Evolutionary conservation across 2,797 vertebrate genomes (phyloP).

Genomic region (Spinus pinus): DNA sequence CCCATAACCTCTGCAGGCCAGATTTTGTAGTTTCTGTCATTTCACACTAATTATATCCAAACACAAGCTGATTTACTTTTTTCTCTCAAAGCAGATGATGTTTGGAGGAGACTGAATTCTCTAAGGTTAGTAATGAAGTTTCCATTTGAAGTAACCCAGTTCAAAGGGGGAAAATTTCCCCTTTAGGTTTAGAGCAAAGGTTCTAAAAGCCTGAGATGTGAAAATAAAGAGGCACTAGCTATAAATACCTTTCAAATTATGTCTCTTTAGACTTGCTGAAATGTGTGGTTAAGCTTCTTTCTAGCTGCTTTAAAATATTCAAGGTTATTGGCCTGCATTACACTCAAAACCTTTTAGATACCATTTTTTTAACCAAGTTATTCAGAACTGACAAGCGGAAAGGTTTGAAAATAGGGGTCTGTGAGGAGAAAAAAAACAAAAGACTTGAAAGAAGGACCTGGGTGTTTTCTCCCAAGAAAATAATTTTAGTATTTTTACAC

Average conservation of each 20-base stretch:
- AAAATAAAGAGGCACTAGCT: constrained; percentile 56
- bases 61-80: constrained; percentile 3
- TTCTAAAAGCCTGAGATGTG: constrained; percentile 64
- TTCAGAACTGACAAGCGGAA: constrained; percentile 4
- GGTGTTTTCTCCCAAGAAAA: not conserved
- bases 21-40: constrained; percentile 17
- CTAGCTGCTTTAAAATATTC: constrained; percentile 50
- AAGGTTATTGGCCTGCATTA: constrained; percentile 64
- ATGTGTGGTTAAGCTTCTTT: constrained; percentile 64
- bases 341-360: constrained; percentile 51
- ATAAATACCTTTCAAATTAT: constrained; percentile 56
- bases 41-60: constrained; percentile 28
- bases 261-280: constrained; percentile 65
- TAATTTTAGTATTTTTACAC: not conserved
- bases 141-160: constrained; percentile 64
- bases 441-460: not conserved
- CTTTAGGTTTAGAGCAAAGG: constrained; percentile 67
- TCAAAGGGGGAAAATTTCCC: constrained; percentile 45
- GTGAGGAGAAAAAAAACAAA: not conserved
- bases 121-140: constrained; percentile 59
- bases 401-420: constrained; percentile 8
- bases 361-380: constrained; percentile 26
- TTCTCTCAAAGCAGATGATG: constrained; percentile 22
- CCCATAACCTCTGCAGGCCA: not conserved
- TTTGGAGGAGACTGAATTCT: constrained; percentile 52